A percentile compares a stretch with the other conserved stretches of the same genome.
Conservation (phyloP, 2,888 invertebrate genomes). For the Eupithecia vulgata region DNA sequence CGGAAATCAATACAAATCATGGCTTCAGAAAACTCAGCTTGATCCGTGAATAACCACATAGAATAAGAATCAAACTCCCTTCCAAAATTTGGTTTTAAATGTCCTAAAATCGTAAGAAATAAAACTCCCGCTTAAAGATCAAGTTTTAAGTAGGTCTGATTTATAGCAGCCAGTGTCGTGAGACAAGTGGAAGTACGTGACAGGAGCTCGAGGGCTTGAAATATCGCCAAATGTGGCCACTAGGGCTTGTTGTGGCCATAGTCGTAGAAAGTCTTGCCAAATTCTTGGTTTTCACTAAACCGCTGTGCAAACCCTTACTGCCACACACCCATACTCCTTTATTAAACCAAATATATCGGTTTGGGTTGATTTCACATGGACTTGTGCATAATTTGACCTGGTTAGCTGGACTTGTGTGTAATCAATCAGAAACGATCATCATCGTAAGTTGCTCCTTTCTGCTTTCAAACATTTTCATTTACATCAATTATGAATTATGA, state of each 20-base stretch:
- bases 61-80: background rate
- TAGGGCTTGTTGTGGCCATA: background rate
- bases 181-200: slow-evolving; percentile 73
- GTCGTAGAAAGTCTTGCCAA: slow-evolving; percentile 21
- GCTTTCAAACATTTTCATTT: background rate
- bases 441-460: background rate
- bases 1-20: background rate
- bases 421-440: background rate
- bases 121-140: slow-evolving; percentile 43
- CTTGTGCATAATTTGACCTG: too few species aligned
- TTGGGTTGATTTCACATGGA: too few species aligned
- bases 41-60: background rate
- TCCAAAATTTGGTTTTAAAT: background rate
- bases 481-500: too few species aligned
- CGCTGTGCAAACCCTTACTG: too few species aligned
- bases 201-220: slow-evolving; percentile 52
- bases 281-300: background rate
- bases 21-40: background rate
- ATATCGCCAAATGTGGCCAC: slow-evolving; percentile 54
- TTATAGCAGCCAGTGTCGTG: slow-evolving; percentile 72
- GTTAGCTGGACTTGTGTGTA: too few species aligned
- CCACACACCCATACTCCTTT: too few species aligned
- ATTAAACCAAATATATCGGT: too few species aligned
- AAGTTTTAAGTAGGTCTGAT: slow-evolving; percentile 77
- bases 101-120: slow-evolving; percentile 44